Conservation (phyloP, 2,888 invertebrate genomes). For the Nebria salina region DNA sequence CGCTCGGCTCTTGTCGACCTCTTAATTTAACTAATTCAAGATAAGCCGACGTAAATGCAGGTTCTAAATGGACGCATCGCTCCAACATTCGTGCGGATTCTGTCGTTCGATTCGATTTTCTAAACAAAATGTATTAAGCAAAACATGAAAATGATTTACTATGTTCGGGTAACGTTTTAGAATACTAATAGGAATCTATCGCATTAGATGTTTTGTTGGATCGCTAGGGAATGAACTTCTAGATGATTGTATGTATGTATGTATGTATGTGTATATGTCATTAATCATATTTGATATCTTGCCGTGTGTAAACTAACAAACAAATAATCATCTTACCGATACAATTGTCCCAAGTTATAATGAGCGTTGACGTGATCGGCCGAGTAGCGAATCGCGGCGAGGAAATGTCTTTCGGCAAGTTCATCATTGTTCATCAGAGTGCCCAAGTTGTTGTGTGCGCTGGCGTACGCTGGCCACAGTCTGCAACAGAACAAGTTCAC, state of each 20-base stretch:
- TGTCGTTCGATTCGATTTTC: conserved; percentile 72
- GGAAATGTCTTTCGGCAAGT: conserved; percentile 80
- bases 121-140: conserved; percentile 58
- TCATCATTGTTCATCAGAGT: conserved; percentile 75
- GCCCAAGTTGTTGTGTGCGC: conserved; percentile 88
- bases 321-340: conserved; percentile 69
- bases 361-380: conserved; percentile 84
- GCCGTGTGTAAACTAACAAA: background rate
- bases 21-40: conserved; percentile 72
- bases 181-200: background rate
- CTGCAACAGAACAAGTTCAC: conserved; percentile 63
- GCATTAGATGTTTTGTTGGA: background rate
- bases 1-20: conserved; percentile 66
- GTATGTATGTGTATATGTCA: background rate
- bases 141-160: background rate
- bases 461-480: conserved; percentile 85
- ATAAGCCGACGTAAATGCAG: conserved; percentile 75
- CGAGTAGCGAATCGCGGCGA: conserved; percentile 76
- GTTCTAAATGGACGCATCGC: conserved; percentile 73
- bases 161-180: too few relatives aligned
- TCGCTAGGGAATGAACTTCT: too few relatives aligned
- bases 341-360: conserved; percentile 84
- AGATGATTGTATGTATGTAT: background rate
- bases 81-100: conserved; percentile 76
- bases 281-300: background rate